Conservation (phyloP, 2,113 vertebrate species). For the Pygoscelis adeliae region DNA sequence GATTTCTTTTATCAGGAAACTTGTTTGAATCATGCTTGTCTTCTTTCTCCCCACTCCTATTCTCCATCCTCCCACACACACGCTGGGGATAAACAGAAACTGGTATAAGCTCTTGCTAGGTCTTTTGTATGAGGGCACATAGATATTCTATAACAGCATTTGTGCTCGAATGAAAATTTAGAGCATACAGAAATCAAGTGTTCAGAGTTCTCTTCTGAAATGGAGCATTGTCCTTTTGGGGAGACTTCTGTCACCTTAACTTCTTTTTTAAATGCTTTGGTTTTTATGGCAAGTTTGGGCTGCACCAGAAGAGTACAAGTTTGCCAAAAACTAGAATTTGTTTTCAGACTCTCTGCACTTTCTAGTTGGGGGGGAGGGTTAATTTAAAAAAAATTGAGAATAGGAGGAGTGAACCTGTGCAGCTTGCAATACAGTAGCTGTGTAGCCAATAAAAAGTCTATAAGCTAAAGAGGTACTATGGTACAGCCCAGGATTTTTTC, state of each 20-base stretch:
- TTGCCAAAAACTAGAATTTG: background rate
- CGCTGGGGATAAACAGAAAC: background rate
- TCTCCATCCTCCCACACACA: background rate
- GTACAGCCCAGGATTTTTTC: background rate
- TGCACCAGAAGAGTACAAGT: background rate
- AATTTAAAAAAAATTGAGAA: background rate
- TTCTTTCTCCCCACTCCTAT: background rate
- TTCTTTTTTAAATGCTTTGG: background rate
- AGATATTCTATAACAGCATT: background rate
- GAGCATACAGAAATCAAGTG: background rate
- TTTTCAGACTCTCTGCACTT: background rate
- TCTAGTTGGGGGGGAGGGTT: background rate
- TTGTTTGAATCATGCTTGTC: background rate
- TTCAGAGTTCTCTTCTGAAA: background rate
- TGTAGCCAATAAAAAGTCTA: background rate
- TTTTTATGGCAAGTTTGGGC: background rate
- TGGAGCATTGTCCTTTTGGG: background rate
- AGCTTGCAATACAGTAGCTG: background rate
- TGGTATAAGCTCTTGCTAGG: background rate
- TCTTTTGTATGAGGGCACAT: background rate
- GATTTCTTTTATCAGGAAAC: background rate
- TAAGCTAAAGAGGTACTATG: background rate
- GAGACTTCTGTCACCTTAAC: background rate
- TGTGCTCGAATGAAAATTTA: background rate
- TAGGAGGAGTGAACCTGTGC: background rate